Conservation (phyloP, 2,113 vertebrate genomes). For the Labeo catla region DNA sequence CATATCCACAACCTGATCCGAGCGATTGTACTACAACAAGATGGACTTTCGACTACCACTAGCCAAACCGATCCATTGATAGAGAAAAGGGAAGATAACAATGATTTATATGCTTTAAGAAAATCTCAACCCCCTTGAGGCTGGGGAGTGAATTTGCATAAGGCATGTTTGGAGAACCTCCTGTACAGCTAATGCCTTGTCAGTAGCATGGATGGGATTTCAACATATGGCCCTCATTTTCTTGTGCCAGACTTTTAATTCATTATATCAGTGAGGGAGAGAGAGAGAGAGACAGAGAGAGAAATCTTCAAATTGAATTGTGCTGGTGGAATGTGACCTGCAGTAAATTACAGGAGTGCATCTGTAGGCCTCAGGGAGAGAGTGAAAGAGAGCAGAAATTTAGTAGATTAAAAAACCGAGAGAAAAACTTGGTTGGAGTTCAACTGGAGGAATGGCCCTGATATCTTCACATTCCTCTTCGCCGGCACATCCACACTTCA, state of each 20-base stretch:
- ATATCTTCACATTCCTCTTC: slow-evolving; percentile 43
- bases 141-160: slow-evolving; percentile 59
- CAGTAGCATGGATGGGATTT: slow-evolving; percentile 68
- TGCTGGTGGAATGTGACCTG: slow-evolving; percentile 65
- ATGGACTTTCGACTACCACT: slow-evolving; percentile 29
- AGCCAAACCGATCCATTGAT: slow-evolving; percentile 29
- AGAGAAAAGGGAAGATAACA: slow-evolving; percentile 38
- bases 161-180: slow-evolving; percentile 65
- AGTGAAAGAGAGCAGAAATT: slow-evolving; percentile 47
- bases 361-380: slow-evolving; percentile 53
- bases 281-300: slow-evolving; percentile 31
- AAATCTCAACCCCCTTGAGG: slow-evolving; percentile 48
- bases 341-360: slow-evolving; percentile 56
- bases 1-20: slow-evolving; percentile 58
- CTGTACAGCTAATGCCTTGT: slow-evolving; percentile 62
- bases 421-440: slow-evolving; percentile 47
- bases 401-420: slow-evolving; percentile 45
- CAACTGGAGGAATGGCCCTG: slow-evolving; percentile 33
- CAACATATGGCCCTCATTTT: slow-evolving; percentile 70
- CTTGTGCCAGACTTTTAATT: slow-evolving; percentile 68
- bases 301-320: slow-evolving; percentile 67
- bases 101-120: slow-evolving; percentile 54
- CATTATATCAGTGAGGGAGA: slow-evolving; percentile 58
- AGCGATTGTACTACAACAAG: slow-evolving; percentile 18
- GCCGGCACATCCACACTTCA: slow-evolving; percentile 12